A percentile compares a stretch with the other conserved stretches of the same genome.
Evolutionary conservation across 2,113 vertebrate genomes (phyloP).

Genomic region (Meles meles): DNA sequence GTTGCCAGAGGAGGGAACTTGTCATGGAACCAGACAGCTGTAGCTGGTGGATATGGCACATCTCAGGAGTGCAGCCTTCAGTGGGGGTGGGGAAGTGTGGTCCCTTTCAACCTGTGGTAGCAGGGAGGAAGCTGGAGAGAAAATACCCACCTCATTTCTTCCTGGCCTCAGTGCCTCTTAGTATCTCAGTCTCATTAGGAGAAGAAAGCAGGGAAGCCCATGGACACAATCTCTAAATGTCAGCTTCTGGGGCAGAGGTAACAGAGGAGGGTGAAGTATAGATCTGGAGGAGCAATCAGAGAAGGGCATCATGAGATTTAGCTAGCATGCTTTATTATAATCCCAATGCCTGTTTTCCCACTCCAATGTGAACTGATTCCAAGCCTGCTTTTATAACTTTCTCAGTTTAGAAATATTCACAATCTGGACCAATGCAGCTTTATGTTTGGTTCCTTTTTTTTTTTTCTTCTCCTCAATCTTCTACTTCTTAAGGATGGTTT

Average conservation of each 20-base stretch:
- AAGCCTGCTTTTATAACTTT: neutral
- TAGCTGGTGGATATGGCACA: neutral
- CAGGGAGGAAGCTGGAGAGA: neutral
- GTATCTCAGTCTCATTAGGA: neutral
- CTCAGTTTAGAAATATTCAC: constrained; percentile 6
- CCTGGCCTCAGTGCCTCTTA: neutral
- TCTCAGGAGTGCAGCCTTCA: neutral
- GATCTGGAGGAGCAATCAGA: neutral
- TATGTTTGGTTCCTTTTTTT: neutral
- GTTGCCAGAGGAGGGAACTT: neutral
- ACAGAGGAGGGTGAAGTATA: neutral
- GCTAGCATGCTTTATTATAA: neutral
- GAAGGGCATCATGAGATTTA: neutral
- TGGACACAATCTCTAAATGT: neutral
- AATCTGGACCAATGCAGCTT: neutral
- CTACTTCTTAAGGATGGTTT: neutral
- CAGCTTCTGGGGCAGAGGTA: neutral
- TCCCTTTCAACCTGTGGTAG: neutral
- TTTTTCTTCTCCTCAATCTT: neutral
- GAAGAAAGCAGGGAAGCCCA: neutral
- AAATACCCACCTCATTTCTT: neutral
- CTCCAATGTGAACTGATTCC: neutral
- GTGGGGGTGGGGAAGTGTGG: neutral
- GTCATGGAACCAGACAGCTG: neutral
- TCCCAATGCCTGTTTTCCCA: neutral